Evolutionary conservation across 1,140 invertebrate genomes (phyloP), one percentile per base, ranked within the genome.

Genomic region (Apis cerana): DNA sequence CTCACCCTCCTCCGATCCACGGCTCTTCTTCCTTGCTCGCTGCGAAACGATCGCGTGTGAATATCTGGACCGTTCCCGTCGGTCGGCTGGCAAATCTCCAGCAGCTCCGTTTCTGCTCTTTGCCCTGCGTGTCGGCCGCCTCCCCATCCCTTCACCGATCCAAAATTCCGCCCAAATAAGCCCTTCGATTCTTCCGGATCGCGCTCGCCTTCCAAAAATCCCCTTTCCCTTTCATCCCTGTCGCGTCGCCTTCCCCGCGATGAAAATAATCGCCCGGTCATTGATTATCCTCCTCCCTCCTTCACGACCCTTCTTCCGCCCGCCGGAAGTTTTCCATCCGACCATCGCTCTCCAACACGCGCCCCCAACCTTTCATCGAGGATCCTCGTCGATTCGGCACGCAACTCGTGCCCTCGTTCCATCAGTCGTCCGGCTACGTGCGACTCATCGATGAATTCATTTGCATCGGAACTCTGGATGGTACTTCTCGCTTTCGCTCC

Each of bases 31-130:
- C 75, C 27, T 54, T 17, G 43, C 11, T 72, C 85, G 56, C 71
- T 59, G 59, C 84, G 56, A 84, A 88, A 89, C 78, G 81, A 86
- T 89, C 87, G 88, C 84, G 81, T 84, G 88, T 71, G 87, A 89
- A 89, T 89, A 89, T 88, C 87, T 82, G 81, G 72, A 89, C 75
- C 85, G 81, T 84, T 86, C 81, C 64, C 70, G 65, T 79, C 64
- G 33, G 33, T 33, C 27, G 27, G 33, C 84, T 89, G 88, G 87
- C 88, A 89, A 79, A 80, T 52, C 80, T 88, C 88, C 88, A 89
- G 87, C 71, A 64, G 75, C 74, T 71, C 33, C 33, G 33, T 43
- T 43, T 5, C 33, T 33, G 59, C 80, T 85, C 83, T 75, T 81
- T 75, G 68, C 70, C 64, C 58, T 79, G 58, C 58, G 69, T 72